Evolutionary conservation across 2,888 invertebrate species (phyloP).

Genomic region (Cotesia congregata): DNA sequence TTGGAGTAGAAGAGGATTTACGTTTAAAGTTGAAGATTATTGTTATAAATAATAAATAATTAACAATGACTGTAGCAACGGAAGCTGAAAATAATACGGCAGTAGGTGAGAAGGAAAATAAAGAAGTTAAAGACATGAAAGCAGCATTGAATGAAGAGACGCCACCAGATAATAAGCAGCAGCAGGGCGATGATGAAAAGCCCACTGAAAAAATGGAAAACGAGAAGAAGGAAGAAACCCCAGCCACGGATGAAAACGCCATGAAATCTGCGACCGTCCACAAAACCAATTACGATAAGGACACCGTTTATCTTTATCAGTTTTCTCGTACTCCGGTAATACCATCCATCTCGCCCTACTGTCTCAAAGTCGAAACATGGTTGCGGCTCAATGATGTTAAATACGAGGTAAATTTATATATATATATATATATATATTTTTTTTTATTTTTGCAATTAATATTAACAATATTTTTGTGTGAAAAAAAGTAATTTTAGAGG

Average conservation of each 20-base stretch:
- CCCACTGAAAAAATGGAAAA: conserved; percentile 66
- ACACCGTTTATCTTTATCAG: conserved; percentile 94
- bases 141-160: conserved; percentile 71
- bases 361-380: conserved; percentile 97
- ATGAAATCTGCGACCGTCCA: conserved; percentile 84
- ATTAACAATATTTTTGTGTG: neutral
- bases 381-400: conserved; percentile 90
- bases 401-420: conserved; percentile 83
- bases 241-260: conserved; percentile 70
- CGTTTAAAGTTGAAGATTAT: too few relatives aligned
- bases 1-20: neutral
- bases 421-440: too few relatives aligned
- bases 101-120: conserved; percentile 74
- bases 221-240: conserved; percentile 62
- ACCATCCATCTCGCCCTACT: conserved; percentile 92
- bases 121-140: conserved; percentile 74
- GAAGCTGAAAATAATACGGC: conserved; percentile 82
- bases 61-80: conserved; percentile 77
- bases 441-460: neutral
- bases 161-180: conserved; percentile 65
- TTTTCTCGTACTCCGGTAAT: conserved; percentile 91
- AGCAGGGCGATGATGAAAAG: conserved; percentile 63
- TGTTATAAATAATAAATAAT: conserved; percentile 1
- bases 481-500: neutral
- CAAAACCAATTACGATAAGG: conserved; percentile 91